These are phyloP conservation scores for Amniataba percoides DNA, from an alignment of 2,797 vertebrate genomes.

Conservation along the genomic window DNA sequence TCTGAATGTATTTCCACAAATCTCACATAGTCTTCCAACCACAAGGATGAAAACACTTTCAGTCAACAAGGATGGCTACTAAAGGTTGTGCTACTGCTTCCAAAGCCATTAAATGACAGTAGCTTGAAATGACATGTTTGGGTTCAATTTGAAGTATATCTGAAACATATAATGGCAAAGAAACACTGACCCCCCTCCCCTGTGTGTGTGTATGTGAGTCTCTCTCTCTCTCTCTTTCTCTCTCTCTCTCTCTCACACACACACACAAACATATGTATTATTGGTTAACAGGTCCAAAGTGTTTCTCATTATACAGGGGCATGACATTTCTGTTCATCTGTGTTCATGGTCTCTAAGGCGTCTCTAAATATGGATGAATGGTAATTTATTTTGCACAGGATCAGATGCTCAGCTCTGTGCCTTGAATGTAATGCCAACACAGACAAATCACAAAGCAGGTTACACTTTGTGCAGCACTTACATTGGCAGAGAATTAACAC, in stretches of 20 bases:
- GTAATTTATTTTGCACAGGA: not conserved
- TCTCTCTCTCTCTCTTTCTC: too few relatives aligned
- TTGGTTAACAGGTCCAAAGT: too few relatives aligned
- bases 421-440: not conserved
- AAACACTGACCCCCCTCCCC: too few relatives aligned
- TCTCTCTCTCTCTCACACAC: too few relatives aligned
- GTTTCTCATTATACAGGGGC: too few relatives aligned
- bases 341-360: not conserved
- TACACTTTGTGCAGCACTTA: not conserved
- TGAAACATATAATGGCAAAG: too few relatives aligned
- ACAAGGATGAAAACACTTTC: not conserved
- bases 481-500: too few relatives aligned
- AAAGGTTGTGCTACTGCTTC: not conserved
- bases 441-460: conserved; percentile 9
- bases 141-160: not conserved
- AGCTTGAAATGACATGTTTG: not conserved
- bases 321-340: not conserved
- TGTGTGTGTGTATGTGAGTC: too few relatives aligned
- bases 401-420: not conserved
- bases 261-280: too few relatives aligned
- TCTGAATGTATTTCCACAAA: not conserved
- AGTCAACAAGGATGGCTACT: not conserved
- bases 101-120: not conserved
- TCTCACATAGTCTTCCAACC: not conserved
- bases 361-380: not conserved